Base-by-base conservation (phyloP, 2,888 invertebrate species). In the Drymonia ruficornis region DNA sequence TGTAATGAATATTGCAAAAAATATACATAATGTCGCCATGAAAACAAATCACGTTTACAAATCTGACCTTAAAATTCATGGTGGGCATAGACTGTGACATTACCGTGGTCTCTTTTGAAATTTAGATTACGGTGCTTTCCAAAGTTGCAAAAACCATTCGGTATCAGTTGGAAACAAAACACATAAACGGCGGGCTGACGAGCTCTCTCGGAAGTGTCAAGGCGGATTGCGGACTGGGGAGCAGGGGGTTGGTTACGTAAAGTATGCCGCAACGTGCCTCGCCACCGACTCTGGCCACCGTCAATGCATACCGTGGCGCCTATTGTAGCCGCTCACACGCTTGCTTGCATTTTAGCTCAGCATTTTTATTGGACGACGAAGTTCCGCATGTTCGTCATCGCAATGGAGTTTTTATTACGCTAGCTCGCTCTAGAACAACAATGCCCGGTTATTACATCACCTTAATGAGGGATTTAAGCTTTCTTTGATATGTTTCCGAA, bases 121-220 rank as follows among this genome's bases (percentile, higher is more conserved):
- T 43, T 19, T 19, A 9, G 43, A 12, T 19, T 19, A 4, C 19
- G 19, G 40, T 40, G n/a, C 36, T 40, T 40, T 9, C 9, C 19
- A 43, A 43, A 43, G 6, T 29, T 46, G 28, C 8, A 52, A 53
- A 63, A 50, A 52, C 13, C 47, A 45, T 59, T 49, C 40, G 50
- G 58, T 66, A 64, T 49, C 59, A 59, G 66, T 67, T 65, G 63
- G 58, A 67, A 69, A 61, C 42, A 53, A 60, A 69, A 69, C 48
- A 49, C 48, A 52, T 48, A 63, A 63, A 50, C 59, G 62, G 57
- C 55, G 59, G 63, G 61, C 56, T 58, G 63, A 55, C 59, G 65
- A 72, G 71, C 66, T 69, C 80, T 76, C 74, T 80, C 74, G 81
- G 77, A 81, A 82, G 81, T 83, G 82, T 78, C 80, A 76, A 78